These are phyloP conservation scores for Drosophila takahashii DNA, from an alignment of 1,140 invertebrate genomes.

Conservation along the genomic window DNA sequence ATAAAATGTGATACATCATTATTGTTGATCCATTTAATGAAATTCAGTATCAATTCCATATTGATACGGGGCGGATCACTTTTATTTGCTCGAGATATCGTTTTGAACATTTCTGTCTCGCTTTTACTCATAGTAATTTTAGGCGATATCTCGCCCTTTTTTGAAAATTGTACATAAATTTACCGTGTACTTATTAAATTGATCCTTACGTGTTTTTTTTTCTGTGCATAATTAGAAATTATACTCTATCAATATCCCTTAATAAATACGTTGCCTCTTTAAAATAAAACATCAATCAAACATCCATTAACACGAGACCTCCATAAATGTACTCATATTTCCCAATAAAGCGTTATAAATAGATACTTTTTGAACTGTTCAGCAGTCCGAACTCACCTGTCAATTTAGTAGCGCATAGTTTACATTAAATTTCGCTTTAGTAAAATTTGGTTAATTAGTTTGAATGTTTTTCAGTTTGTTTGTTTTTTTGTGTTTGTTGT, in stretches of 20 bases:
- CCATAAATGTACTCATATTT: background rate
- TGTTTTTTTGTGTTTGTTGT: slow-evolving; percentile 32
- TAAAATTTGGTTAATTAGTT: slow-evolving; percentile 64
- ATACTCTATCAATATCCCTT: background rate
- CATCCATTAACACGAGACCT: background rate
- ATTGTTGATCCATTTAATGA: no score
- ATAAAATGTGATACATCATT: no score
- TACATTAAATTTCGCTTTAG: slow-evolving; percentile 45
- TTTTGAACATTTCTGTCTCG: no score
- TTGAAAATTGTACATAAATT: no score
- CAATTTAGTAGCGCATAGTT: slow-evolving; percentile 22
- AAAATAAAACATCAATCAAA: slow-evolving; percentile 1
- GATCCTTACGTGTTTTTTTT: no score
- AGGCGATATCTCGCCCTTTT: no score
- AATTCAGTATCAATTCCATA: no score
- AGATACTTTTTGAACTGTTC: background rate
- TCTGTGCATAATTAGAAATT: no score
- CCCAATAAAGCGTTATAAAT: slow-evolving; percentile 18
- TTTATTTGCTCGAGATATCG: no score
- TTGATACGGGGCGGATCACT: no score
- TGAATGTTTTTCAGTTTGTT: slow-evolving; percentile 41
- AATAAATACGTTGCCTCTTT: background rate
- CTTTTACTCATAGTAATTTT: no score
- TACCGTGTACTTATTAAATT: no score
- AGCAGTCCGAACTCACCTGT: slow-evolving; percentile 39